phyloP scores from a whole-genome alignment of 2,797 vertebrate species.

The Eutrigla gurnardus region DNA sequence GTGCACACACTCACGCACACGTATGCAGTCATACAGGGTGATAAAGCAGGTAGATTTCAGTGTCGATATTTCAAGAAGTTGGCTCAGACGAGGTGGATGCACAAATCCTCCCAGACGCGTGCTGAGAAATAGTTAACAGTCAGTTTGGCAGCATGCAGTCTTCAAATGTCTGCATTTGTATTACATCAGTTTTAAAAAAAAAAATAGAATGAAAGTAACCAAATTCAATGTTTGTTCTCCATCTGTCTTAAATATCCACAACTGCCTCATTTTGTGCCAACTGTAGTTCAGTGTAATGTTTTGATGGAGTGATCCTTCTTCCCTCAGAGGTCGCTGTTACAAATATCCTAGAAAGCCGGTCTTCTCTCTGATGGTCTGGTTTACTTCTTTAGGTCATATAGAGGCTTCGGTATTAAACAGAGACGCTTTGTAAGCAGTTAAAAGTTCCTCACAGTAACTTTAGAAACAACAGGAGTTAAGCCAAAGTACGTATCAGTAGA shows the following conservation, averaged over 20 bases:
- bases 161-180: too few relatives aligned
- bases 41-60: constrained; percentile 30
- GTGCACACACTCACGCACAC: constrained; percentile 38
- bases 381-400: too few relatives aligned
- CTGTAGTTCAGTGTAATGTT: constrained; percentile 16
- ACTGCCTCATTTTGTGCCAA: constrained; percentile 53
- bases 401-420: too few relatives aligned
- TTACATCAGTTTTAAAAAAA: background rate
- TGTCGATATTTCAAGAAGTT: constrained; percentile 26
- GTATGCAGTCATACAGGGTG: constrained; percentile 24
- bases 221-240: background rate
- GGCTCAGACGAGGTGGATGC: constrained; percentile 10
- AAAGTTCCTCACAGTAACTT: too few relatives aligned
- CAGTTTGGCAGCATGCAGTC: background rate
- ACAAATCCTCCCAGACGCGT: constrained; percentile 13
- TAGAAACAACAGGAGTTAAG: background rate
- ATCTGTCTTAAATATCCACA: constrained; percentile 9
- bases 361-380: too few relatives aligned
- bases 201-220: background rate
- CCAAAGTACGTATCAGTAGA: background rate
- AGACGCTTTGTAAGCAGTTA: too few relatives aligned
- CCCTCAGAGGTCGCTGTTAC: constrained; percentile 31
- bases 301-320: constrained; percentile 15
- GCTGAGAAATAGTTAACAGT: background rate
- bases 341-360: background rate